Base-by-base conservation (phyloP, 2,888 invertebrate genomes). In the Criorhina ranunculi region DNA sequence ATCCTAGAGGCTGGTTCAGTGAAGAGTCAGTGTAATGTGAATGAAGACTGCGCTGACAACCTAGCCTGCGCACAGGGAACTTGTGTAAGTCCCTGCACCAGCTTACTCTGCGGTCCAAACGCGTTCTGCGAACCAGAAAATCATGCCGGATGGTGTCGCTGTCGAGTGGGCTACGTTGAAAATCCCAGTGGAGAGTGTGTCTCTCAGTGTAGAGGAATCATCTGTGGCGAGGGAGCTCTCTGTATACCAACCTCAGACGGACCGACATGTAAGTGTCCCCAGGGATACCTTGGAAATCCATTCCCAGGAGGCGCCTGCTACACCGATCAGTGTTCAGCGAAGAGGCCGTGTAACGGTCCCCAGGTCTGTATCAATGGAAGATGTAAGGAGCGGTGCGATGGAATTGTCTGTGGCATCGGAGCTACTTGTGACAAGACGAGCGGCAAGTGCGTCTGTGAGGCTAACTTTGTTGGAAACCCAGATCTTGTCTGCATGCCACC, bases 401-500 rank as follows among this genome's bases (percentile, higher is more conserved):
- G 95, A 37, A 94, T 97, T 8, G 95, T 97, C 11, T 98, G 98
- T 89, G 98, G 98, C 6, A 94, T 97, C 37, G 98, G 98, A 6
- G 98, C 98, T 12, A 94, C 95, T 62, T 98, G 98, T 90, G 96
- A 97, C 89, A 94, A 94, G 88, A 93, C 93, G 66, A 95, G 95
- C 33, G 97, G 97, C 86, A 95, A 95, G 92, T 98, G 98, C 91
- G 93, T 96, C 55, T 98, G 98, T 89, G 95, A 97, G 90, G 95
- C 96, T 11, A 96, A 96, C 90, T 97, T 97, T 90, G 94, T 96
- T 86, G 98, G 98, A 88, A 97, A 98, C 91, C 97, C 98, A 0
- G 96, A 97, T 90, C 92, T 97, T 29, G 93, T 98, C 60, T 98
- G 98, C 89, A 97, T 97, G 95, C 97, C 98, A 89, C 97, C 97